Evolutionary conservation across 2,113 vertebrate genomes (phyloP).

Genomic region (Campylomormyrus tamandua): DNA sequence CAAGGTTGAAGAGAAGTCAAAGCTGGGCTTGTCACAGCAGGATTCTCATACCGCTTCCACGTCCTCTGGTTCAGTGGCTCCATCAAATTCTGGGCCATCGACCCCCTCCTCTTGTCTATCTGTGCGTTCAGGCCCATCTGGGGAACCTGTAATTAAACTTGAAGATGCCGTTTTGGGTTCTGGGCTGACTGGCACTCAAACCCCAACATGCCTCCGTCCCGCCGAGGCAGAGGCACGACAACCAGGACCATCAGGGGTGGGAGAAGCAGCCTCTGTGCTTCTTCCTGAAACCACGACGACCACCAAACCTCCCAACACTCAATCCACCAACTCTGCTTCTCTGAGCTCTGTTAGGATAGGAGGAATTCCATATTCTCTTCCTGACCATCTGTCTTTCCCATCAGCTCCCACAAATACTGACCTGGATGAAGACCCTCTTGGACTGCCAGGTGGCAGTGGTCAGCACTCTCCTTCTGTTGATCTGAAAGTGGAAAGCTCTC

Average conservation of each 20-base stretch:
- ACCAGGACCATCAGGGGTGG: slow-evolving; percentile 41
- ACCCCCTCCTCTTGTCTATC: not conserved
- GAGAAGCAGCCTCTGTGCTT: slow-evolving; percentile 58
- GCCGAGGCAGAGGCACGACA: slow-evolving; percentile 47
- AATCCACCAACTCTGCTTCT: slow-evolving; percentile 50
- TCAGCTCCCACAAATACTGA: slow-evolving; percentile 60
- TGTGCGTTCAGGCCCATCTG: slow-evolving; percentile 10
- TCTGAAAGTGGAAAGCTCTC: slow-evolving; percentile 89
- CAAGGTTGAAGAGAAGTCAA: slow-evolving; percentile 53
- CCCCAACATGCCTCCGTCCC: not conserved
- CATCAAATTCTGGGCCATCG: slow-evolving; percentile 12
- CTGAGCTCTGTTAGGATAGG: slow-evolving; percentile 62
- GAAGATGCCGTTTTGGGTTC: slow-evolving; percentile 51
- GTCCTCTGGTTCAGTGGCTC: not conserved
- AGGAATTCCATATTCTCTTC: slow-evolving; percentile 53
- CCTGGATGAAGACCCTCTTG: slow-evolving; percentile 69
- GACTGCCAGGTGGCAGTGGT: slow-evolving; percentile 64
- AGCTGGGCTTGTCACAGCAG: slow-evolving; percentile 31
- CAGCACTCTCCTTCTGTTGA: slow-evolving; percentile 80
- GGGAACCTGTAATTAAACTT: slow-evolving; percentile 44
- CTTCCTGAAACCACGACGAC: slow-evolving; percentile 39
- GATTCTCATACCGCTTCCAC: slow-evolving; percentile 26
- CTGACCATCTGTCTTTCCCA: slow-evolving; percentile 58
- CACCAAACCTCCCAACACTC: slow-evolving; percentile 41
- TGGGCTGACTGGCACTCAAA: slow-evolving; percentile 19